Conservation (phyloP, 2,888 invertebrate species). For the Drosophila macrospina region DNA sequence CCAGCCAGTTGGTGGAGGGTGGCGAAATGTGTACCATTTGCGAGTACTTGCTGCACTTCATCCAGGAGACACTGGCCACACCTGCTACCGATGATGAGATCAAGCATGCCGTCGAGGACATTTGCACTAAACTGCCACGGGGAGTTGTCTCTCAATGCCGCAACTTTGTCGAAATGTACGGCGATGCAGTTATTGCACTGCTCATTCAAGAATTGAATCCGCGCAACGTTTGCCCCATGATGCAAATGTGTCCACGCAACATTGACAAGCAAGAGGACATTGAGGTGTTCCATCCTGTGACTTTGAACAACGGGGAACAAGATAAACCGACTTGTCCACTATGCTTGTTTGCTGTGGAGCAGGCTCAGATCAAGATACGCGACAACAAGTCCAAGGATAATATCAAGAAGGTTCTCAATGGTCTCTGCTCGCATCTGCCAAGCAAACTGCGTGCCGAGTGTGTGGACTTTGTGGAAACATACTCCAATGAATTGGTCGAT, state of each 20-base stretch:
- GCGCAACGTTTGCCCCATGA: constrained; percentile 88
- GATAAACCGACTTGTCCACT: constrained; percentile 92
- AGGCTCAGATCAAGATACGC: constrained; percentile 90
- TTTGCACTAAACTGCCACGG: constrained; percentile 89
- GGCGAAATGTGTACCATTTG: constrained; percentile 90
- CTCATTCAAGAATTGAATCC: constrained; percentile 88
- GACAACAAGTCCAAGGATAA: constrained; percentile 91
- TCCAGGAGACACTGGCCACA: constrained; percentile 90
- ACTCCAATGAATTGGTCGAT: constrained; percentile 91
- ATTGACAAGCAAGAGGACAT: constrained; percentile 85
- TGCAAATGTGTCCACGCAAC: constrained; percentile 89
- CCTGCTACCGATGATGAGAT: constrained; percentile 90
- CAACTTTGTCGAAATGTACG: constrained; percentile 92
- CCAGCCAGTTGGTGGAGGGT: constrained; percentile 82
- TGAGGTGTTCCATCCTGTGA: constrained; percentile 86
- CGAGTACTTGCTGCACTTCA: constrained; percentile 92
- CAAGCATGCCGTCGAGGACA: constrained; percentile 88
- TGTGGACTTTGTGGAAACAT: constrained; percentile 90
- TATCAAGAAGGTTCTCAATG: constrained; percentile 89
- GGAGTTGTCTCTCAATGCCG: constrained; percentile 89
- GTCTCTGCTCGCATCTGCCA: constrained; percentile 90
- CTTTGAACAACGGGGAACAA: constrained; percentile 69
- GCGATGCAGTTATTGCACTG: constrained; percentile 91
- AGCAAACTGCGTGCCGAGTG: constrained; percentile 89
- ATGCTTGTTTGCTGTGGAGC: constrained; percentile 92